Percentiles rank a stretch among this genome's conserved stretches.
Conservation (phyloP, 2,113 vertebrate genomes). For the Peromyscus polionotus region DNA sequence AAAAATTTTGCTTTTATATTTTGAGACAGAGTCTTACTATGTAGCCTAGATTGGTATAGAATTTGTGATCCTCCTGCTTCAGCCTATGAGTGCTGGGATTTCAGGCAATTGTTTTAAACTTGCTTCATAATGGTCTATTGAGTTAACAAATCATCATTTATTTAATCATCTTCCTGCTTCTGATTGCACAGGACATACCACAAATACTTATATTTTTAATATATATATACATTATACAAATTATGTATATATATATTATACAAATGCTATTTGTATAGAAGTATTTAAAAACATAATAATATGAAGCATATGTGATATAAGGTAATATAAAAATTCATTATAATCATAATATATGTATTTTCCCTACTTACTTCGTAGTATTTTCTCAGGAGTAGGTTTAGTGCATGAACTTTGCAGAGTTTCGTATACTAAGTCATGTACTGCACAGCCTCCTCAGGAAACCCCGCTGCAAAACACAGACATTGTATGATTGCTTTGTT, state of each 20-base stretch:
- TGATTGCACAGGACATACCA: constrained; percentile 31
- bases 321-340: not conserved
- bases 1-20: not conserved
- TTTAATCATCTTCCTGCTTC: constrained; percentile 38
- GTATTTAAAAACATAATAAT: not conserved
- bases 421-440: not conserved
- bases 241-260: not conserved
- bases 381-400: constrained; percentile 38
- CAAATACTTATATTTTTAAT: not conserved
- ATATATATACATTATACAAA: not conserved
- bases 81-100: not conserved
- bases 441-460: not conserved
- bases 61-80: not conserved
- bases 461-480: not conserved
- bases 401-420: not conserved
- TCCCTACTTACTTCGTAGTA: not conserved
- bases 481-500: not conserved
- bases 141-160: constrained; percentile 43
- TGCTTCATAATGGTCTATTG: not conserved
- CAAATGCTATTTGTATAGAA: not conserved
- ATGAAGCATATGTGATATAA: not conserved
- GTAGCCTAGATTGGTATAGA: not conserved
- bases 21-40: not conserved
- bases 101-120: not conserved
- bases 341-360: not conserved